phyloP scores from a whole-genome alignment of 1,140 invertebrate species.

The Anastrepha ludens region DNA sequence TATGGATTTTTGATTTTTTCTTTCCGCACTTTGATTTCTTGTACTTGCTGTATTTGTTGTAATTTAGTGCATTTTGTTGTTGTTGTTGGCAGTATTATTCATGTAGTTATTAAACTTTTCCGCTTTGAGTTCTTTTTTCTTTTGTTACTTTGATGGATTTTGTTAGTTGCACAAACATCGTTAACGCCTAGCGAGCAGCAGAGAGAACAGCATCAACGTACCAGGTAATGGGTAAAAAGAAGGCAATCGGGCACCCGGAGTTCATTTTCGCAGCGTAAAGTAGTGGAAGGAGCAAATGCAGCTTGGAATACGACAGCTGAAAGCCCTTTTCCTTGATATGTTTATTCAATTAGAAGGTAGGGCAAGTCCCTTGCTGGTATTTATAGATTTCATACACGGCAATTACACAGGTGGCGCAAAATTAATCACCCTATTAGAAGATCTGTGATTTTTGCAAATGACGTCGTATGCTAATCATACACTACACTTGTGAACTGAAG shows the following conservation, averaged over 20 bases:
- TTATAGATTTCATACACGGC: too few species aligned
- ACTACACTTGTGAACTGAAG: too few species aligned
- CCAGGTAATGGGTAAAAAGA: too few species aligned
- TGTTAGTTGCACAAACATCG: slow-evolving; percentile 47
- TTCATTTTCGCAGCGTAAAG: background rate
- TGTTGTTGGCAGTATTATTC: background rate
- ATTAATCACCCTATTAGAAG: too few species aligned
- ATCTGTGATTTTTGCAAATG: too few species aligned
- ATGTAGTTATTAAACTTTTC: slow-evolving; percentile 28
- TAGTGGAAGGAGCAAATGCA: background rate
- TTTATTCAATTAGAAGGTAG: background rate
- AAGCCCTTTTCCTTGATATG: background rate
- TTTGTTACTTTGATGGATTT: slow-evolving; percentile 8
- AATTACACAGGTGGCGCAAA: too few species aligned
- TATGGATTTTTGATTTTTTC: slow-evolving; percentile 3
- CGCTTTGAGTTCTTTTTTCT: slow-evolving; percentile 11
- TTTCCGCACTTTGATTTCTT: slow-evolving; percentile 29
- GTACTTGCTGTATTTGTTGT: slow-evolving; percentile 3
- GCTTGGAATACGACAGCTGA: too few species aligned
- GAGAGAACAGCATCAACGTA: too few species aligned
- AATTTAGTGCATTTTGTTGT: background rate
- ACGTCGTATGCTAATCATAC: too few species aligned
- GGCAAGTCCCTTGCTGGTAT: too few species aligned
- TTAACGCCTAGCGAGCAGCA: background rate
- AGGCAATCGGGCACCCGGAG: background rate